Percentiles rank a stretch among this genome's conserved stretches.
Conservation (phyloP, 2,113 vertebrate species). For the Neotoma lepida region DNA sequence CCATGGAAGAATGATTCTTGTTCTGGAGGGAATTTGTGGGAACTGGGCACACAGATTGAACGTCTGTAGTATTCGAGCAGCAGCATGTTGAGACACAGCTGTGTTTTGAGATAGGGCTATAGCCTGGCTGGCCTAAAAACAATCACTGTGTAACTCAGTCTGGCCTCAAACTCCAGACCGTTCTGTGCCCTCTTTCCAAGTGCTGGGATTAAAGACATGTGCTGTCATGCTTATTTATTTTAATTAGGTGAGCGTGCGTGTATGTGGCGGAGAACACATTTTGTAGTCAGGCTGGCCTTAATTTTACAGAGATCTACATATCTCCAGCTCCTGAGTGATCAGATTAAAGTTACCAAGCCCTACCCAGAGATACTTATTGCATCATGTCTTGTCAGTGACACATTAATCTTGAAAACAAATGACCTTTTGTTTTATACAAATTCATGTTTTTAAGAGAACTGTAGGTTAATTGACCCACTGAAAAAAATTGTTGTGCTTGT, state of each 20-base stretch:
- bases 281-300: neutral
- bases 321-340: neutral
- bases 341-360: neutral
- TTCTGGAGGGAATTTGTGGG: neutral
- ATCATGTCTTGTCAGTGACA: neutral
- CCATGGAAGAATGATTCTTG: neutral
- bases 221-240: neutral
- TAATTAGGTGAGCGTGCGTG: neutral
- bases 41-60: neutral
- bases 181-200: neutral
- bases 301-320: neutral
- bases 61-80: neutral
- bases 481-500: neutral
- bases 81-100: neutral
- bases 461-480: neutral
- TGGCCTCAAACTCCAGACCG: neutral
- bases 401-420: conserved; percentile 42
- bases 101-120: neutral
- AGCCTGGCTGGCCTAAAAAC: neutral
- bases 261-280: neutral
- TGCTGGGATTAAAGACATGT: neutral
- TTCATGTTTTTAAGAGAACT: neutral
- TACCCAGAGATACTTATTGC: neutral
- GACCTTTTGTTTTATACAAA: neutral
- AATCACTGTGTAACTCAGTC: no score